phyloP scores from a whole-genome alignment of 2,888 invertebrate species.

The Tenthredo scrophulariae region DNA sequence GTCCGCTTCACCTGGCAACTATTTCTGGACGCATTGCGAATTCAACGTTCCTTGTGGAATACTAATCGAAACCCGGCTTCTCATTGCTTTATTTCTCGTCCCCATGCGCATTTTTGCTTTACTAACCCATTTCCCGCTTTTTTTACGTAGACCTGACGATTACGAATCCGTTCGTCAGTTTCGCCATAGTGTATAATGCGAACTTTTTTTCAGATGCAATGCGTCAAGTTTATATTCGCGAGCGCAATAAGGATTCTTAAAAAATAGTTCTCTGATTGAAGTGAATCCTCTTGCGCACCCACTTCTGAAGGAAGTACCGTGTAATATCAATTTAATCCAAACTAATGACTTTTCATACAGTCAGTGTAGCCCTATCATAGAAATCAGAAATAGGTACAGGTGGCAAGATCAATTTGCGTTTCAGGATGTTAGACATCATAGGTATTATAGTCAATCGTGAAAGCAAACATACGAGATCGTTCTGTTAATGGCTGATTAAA shows the following conservation, averaged over 20 bases:
- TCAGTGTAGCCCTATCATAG: not conserved
- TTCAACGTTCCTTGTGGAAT: constrained; percentile 44
- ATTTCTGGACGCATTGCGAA: constrained; percentile 49
- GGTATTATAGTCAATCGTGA: constrained; percentile 9
- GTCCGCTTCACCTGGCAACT: constrained; percentile 45
- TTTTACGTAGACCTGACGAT: not conserved
- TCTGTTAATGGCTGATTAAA: constrained; percentile 29
- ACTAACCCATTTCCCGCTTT: constrained; percentile 2
- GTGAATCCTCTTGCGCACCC: not conserved
- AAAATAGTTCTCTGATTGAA: not conserved
- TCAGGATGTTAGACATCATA: not conserved
- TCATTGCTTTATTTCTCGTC: constrained; percentile 6
- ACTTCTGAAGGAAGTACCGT: not conserved
- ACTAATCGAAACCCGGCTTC: constrained; percentile 36
- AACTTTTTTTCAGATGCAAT: not conserved
- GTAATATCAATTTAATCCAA: not conserved
- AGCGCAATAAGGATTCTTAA: not conserved
- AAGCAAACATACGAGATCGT: constrained; percentile 18
- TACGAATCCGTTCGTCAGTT: not conserved
- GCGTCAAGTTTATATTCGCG: not conserved
- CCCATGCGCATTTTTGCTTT: not conserved
- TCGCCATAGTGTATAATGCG: not conserved
- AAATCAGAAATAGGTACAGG: not conserved
- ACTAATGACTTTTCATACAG: not conserved
- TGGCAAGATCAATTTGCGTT: not conserved